These are phyloP conservation scores for Palythoa caribaeorum DNA, from an alignment of 92 coral and sea anemone genomes.

Conservation along the genomic window DNA sequence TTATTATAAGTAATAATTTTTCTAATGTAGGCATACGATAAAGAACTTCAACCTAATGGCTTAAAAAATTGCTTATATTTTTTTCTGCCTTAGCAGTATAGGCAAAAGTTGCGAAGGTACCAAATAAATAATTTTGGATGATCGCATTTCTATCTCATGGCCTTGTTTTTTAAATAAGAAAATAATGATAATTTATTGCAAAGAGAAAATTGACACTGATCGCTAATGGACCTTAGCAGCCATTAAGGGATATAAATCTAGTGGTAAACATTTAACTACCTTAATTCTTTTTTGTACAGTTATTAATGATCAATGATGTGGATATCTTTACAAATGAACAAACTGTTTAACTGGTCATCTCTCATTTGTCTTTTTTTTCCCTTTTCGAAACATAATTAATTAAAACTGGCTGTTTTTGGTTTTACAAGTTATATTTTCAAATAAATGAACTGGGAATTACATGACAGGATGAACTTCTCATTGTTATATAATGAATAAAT, in stretches of 20 bases:
- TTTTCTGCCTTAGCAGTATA: constrained; percentile 16
- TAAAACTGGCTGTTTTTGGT: constrained; percentile 38
- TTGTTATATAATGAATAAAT: background rate
- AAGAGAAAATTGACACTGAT: constrained; percentile 55
- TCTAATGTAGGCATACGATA: too few relatives aligned
- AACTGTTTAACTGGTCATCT: constrained; percentile 22
- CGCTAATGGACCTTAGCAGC: constrained; percentile 48
- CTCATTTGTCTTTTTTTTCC: constrained; percentile 44
- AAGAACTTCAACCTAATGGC: constrained; percentile 23
- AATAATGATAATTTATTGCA: constrained; percentile 16
- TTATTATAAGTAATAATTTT: too few relatives aligned
- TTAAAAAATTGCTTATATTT: too few relatives aligned
- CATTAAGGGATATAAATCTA: constrained; percentile 49
- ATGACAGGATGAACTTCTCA: constrained; percentile 39
- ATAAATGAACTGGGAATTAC: constrained; percentile 32
- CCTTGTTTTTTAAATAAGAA: constrained; percentile 53
- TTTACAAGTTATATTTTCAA: constrained; percentile 34
- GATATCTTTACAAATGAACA: constrained; percentile 22
- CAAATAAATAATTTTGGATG: constrained; percentile 52
- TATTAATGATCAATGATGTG: constrained; percentile 15
- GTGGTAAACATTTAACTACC: constrained; percentile 12
- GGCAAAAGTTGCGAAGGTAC: constrained; percentile 15
- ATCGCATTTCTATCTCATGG: constrained; percentile 52
- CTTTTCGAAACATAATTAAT: constrained; percentile 22
- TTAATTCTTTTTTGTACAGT: constrained; percentile 41